These are phyloP conservation scores for Echeneis naucrates DNA, from an alignment of 2,797 vertebrate species.

Conservation along the genomic window DNA sequence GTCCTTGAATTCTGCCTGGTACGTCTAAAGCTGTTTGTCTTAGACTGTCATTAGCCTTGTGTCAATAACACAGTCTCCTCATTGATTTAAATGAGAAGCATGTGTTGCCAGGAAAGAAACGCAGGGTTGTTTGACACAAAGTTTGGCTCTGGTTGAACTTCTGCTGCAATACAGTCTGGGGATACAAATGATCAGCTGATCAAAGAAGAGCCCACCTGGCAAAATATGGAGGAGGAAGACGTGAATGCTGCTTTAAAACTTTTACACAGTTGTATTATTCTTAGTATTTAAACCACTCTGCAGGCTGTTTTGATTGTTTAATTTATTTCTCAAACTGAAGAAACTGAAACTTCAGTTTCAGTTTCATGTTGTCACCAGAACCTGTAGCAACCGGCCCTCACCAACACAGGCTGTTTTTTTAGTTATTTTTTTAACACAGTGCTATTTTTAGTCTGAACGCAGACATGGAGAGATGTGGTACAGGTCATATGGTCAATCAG, in stretches of 20 bases:
- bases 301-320: not conserved
- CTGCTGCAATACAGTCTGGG: not conserved
- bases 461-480: not conserved
- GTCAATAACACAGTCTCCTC: not conserved
- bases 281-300: not conserved
- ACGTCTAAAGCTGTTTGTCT: not conserved
- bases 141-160: not conserved
- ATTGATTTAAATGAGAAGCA: conserved; percentile 5
- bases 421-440: not conserved
- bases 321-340: no score
- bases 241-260: conserved; percentile 3
- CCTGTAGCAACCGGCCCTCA: not conserved
- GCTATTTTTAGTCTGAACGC: conserved; percentile 21
- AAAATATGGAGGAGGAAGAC: not conserved
- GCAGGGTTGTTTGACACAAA: not conserved
- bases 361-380: not conserved
- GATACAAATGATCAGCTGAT: not conserved
- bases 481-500: not conserved
- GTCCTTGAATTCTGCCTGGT: not conserved
- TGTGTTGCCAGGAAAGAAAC: not conserved
- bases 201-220: not conserved
- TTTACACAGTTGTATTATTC: not conserved
- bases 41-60: not conserved
- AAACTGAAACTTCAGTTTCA: no score
- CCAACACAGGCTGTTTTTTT: no score